Base-by-base conservation (phyloP, 1,140 invertebrate species). In the Dreissena polymorpha region DNA sequence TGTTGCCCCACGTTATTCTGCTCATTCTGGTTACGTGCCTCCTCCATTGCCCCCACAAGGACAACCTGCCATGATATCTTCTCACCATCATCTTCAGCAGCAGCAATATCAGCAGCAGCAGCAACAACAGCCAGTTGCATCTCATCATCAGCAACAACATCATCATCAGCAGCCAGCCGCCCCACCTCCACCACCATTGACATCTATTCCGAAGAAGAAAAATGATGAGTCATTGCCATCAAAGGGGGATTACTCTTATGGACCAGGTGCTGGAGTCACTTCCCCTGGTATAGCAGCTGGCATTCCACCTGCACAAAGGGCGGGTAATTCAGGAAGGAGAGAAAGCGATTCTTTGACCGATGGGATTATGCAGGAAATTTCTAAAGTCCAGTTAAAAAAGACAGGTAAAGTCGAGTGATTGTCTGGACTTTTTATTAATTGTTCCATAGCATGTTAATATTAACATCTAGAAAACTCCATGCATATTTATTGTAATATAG, bases 361-460 rank as follows among this genome's bases (percentile, higher is more conserved):
- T 16, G 71, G 29, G 7, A 53, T 82, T 25, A 27, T 82, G 16
- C 53, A 72, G 65, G 68, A 82, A 27, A 71, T 82, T 5, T 64
- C 23, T 21, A 82, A 82, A 68, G 69, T 73, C 16, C 70, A 82
- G n/a, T 72, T 82, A 55, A 82, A 74, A 70, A 82, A 65, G 65
- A 82, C 79, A 74, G 79, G 79, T 82, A 70, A 64, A 39, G 39
- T 39, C 8, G 39, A 39, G 39, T n/a, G n/a, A n/a, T n/a, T n/a
- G n/a, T 39, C 39, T 39, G 39, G 39, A 39, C 39, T 39, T 8
- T 39, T 39, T 5, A 39, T 39, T 39, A 39, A 39, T 39, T 39
- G 3, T 39, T 2, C 39, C 39, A 39, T 39, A 39, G 39, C 39
- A 39, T 39, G 39, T 39, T 39, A 39, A 39, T 39, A 39, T 39